Evolutionary conservation across 2,888 invertebrate species (phyloP).

Genomic region (Coecobrya sp.): DNA sequence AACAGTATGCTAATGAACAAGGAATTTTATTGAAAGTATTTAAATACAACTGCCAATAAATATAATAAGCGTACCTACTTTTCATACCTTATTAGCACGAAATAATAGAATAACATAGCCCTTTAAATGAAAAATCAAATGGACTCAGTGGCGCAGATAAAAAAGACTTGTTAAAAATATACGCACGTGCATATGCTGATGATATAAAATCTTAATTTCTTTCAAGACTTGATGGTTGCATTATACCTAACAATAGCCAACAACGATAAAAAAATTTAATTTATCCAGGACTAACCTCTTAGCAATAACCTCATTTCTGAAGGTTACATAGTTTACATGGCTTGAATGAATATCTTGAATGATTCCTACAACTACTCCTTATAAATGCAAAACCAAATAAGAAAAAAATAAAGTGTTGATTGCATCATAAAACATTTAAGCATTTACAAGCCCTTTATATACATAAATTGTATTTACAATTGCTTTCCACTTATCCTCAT

Average conservation of each 20-base stretch:
- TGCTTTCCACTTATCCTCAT: not conserved
- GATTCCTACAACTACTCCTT: not conserved
- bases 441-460: not conserved
- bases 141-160: not conserved
- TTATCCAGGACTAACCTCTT: slow-evolving; percentile 34
- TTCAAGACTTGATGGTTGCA: not conserved
- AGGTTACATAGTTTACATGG: not conserved
- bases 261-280: slow-evolving; percentile 19
- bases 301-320: not conserved
- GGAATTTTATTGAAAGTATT: not conserved
- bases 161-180: not conserved
- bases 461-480: not conserved
- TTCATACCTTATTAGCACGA: not conserved
- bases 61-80: not conserved
- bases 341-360: not conserved
- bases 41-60: not conserved
- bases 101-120: not conserved
- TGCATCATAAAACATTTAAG: not conserved
- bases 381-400: not conserved
- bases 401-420: not conserved
- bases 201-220: not conserved
- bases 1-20: slow-evolving; percentile 16
- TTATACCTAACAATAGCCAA: not conserved
- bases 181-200: not conserved
- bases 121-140: too few species aligned